These are phyloP conservation scores for honey bee (Apis mellifera) DNA, from an alignment of 1,140 invertebrate genomes.

Conservation along the genomic window DNA sequence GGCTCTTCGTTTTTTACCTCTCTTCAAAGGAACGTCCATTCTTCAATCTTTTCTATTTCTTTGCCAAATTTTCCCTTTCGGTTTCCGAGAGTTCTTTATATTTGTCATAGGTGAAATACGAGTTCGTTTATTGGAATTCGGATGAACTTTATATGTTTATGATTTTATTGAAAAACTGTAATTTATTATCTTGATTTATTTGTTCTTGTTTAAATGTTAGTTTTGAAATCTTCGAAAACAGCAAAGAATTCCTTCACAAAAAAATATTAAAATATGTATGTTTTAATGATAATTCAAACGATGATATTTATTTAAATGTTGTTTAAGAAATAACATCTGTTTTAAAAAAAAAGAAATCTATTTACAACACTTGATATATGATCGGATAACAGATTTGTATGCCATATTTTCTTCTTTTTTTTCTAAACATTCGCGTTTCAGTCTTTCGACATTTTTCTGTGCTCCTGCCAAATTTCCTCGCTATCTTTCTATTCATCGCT, in stretches of 20 bases:
- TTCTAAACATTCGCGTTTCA: neutral
- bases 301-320: neutral
- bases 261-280: too few relatives aligned
- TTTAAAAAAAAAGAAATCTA: neutral
- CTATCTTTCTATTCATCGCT: neutral
- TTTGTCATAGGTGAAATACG: neutral
- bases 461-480: neutral
- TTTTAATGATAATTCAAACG: neutral
- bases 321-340: neutral
- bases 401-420: neutral
- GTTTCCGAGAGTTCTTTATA: neutral
- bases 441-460: neutral
- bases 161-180: neutral
- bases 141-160: neutral
- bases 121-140: neutral
- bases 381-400: neutral
- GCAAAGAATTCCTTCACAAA: too few relatives aligned
- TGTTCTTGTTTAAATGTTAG: too few relatives aligned
- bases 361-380: neutral
- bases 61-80: neutral
- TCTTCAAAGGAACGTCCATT: neutral
- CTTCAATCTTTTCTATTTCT: neutral
- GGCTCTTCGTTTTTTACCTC: neutral
- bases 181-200: too few relatives aligned
- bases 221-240: too few relatives aligned